Conservation (phyloP, 2,797 vertebrate genomes). For the Ambastaia sidthimunki region DNA sequence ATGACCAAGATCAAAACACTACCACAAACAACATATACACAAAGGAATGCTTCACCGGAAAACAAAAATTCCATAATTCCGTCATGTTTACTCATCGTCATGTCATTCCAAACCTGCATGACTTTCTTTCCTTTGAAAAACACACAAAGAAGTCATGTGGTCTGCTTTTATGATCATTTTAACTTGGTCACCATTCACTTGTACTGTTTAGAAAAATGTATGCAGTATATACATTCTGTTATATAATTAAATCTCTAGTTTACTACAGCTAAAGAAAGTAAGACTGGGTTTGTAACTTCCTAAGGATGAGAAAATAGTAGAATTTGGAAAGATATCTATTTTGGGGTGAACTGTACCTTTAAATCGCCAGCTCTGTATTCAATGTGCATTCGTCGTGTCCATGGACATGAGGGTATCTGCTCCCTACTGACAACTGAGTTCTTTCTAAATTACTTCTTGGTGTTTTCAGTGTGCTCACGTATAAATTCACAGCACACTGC, state of each 20-base stretch:
- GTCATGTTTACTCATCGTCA: not conserved
- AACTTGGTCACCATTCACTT: not conserved
- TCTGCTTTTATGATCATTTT: not conserved
- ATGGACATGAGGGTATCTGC: not conserved
- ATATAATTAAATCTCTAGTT: too few relatives aligned
- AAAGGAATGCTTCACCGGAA: not conserved
- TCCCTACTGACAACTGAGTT: not conserved
- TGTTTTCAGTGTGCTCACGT: constrained; percentile 14
- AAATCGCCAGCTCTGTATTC: not conserved
- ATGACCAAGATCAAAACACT: constrained; percentile 21
- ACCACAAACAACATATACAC: constrained; percentile 5
- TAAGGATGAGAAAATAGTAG: not conserved
- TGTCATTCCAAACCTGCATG: not conserved
- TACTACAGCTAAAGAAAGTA: too few relatives aligned
- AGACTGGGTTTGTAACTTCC: not conserved
- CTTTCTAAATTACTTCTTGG: constrained; percentile 30
- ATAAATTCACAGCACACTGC: not conserved
- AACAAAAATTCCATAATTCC: not conserved
- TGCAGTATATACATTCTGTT: not conserved
- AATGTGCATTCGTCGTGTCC: not conserved
- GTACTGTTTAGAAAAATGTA: not conserved
- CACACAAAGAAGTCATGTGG: not conserved
- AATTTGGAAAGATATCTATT: not conserved
- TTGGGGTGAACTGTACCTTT: not conserved
- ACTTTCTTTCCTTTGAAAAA: not conserved